phyloP scores from a whole-genome alignment of 2,888 invertebrate genomes.

The Bombyx huttoni region DNA sequence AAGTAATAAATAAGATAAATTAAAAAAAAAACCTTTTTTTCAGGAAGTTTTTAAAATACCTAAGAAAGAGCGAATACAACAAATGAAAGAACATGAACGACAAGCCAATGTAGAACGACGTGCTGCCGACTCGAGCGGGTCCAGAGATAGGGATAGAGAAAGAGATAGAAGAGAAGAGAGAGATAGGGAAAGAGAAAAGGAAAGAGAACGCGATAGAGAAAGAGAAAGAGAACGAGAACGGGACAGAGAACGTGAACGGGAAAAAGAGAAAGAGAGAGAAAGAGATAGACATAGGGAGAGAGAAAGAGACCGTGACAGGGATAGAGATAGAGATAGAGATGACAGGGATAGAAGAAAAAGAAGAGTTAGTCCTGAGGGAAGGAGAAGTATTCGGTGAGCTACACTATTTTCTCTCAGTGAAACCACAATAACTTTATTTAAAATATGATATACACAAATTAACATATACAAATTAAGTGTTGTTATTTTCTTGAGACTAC shows the following conservation, averaged over 20 bases:
- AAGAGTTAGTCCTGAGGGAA: constrained; percentile 53
- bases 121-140: constrained; percentile 58
- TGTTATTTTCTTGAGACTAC: too few species aligned
- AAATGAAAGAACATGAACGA: constrained; percentile 95
- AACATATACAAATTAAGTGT: too few species aligned
- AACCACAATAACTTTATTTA: too few species aligned
- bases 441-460: too few species aligned
- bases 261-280: constrained; percentile 36
- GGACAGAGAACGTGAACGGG: constrained; percentile 25
- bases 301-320: constrained; percentile 27
- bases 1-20: too few species aligned
- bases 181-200: constrained; percentile 24
- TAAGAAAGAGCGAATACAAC: constrained; percentile 92
- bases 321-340: constrained; percentile 42
- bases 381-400: constrained; percentile 53
- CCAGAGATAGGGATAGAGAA: constrained; percentile 42
- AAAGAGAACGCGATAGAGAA: constrained; percentile 37
- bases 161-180: constrained; percentile 27
- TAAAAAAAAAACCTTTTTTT: constrained; percentile 6
- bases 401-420: not conserved
- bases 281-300: constrained; percentile 28
- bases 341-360: constrained; percentile 56
- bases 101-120: constrained; percentile 81
- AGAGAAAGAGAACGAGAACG: constrained; percentile 17
- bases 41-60: constrained; percentile 88